phyloP scores from a whole-genome alignment of 2,113 vertebrate species.

The Anarhynchus alexandrinus region DNA sequence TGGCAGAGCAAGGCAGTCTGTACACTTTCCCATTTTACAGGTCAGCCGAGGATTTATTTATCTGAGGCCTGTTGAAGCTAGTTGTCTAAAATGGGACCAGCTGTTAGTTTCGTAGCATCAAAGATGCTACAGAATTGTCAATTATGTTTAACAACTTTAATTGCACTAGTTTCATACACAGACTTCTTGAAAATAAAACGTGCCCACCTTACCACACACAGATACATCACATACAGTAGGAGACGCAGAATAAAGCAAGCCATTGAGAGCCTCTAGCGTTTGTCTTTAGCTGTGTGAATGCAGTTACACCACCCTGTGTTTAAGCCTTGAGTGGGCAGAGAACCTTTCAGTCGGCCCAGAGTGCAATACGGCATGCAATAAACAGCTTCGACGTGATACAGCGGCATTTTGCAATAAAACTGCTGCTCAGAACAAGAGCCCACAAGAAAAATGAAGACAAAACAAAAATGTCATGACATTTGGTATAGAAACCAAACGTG shows the following conservation, averaged over 20 bases:
- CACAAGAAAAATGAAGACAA: not conserved
- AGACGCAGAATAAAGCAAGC: not conserved
- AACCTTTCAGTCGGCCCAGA: not conserved
- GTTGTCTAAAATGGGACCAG: not conserved
- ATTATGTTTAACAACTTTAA: not conserved
- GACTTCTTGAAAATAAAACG: not conserved
- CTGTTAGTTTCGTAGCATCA: not conserved
- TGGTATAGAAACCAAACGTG: not conserved
- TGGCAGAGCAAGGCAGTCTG: not conserved
- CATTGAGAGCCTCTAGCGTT: not conserved
- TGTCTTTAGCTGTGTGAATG: accelerated
- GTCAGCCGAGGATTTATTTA: not conserved
- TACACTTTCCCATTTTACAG: not conserved
- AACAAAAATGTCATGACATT: slow-evolving; percentile 48
- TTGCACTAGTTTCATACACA: not conserved
- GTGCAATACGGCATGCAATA: not conserved
- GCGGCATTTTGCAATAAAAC: not conserved
- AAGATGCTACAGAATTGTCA: not conserved
- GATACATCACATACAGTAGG: not conserved
- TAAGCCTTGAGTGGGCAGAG: not conserved
- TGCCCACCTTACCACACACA: not conserved
- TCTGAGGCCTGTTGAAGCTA: not conserved
- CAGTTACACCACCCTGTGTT: not conserved
- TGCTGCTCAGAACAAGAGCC: not conserved
- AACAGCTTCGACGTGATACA: not conserved